Evolutionary conservation across 2,888 invertebrate species (phyloP), one percentile per base, ranked within the genome.

Genomic region (Nyleta sp.): DNA sequence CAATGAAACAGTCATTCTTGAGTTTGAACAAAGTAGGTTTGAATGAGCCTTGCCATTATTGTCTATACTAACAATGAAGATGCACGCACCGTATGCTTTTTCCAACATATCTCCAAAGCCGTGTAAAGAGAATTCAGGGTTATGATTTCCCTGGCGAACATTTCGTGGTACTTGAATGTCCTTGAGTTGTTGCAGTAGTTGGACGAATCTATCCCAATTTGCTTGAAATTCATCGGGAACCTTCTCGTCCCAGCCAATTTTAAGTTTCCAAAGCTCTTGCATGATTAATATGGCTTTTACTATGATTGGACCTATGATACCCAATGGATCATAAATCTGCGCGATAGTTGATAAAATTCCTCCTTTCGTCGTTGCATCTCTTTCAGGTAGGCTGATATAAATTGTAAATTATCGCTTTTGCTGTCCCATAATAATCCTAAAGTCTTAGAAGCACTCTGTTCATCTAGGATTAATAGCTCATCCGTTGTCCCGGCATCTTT

Each of bases 321-420:
- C 78, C 13, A 79, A 46, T 0, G 82, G 78, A 35, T 83, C 80
- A 33, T 74, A 81, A 1, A 81, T 62, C 35, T 68, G 74, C 5
- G 75, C 68, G 13, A 80, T 72, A 7, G 50, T 59, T 0, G 80
- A 80, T 2, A 82, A 33, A 1, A 79, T 44, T 5, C 18, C 15
- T 7, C 73, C 40, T 42, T 80, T 78, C 11, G 78, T 76, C 0
- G 48, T 20, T 0, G 8, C 22, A 33, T 1, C n/a, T 7, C 1
- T 2, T 20, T 44, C 40, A 57, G 11, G 28, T n/a, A 11, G 20
- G 38, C 3, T 60, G 18, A 78, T 62, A 2, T 24, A 38, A 78
- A 81, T 20, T 71, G 68, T 8, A 78, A 22, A 1, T 11, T 28
- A 38, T 78, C 79, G 17, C 24, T 22, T 5, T 18, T 42, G 2